Conservation (phyloP, 2,888 invertebrate genomes). For the Galerucella calmariensis region DNA sequence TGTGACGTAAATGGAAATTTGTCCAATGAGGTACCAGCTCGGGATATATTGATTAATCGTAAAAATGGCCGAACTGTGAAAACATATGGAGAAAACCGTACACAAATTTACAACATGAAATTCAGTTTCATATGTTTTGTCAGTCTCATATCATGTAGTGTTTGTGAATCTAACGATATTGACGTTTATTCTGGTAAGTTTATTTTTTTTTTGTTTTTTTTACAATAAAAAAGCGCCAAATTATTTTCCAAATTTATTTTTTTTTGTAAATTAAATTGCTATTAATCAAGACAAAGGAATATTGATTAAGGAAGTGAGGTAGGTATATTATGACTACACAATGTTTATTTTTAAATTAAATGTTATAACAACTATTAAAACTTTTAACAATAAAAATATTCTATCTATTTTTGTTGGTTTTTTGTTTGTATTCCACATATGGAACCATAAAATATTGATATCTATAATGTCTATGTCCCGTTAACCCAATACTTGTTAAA, state of each 20-base stretch:
- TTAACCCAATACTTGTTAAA: too few species aligned
- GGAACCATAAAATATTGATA: too few species aligned
- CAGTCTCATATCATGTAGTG: constrained; percentile 58
- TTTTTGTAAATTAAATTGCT: background rate
- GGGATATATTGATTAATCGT: constrained; percentile 60
- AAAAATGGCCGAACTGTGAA: constrained; percentile 61
- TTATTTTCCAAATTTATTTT: constrained; percentile 7
- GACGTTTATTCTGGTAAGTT: constrained; percentile 61
- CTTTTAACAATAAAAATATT: too few species aligned
- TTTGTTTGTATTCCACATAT: too few species aligned
- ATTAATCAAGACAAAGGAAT: background rate
- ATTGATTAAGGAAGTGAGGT: background rate
- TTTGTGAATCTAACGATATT: constrained; percentile 57
- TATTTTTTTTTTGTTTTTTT: constrained; percentile 6
- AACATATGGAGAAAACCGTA: constrained; percentile 62
- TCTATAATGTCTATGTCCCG: too few species aligned
- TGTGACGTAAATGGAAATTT: constrained; percentile 31
- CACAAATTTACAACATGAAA: constrained; percentile 59
- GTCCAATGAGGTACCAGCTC: constrained; percentile 58
- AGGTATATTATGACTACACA: background rate
- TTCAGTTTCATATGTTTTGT: constrained; percentile 57
- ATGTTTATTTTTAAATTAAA: background rate
- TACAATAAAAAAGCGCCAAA: constrained; percentile 2
- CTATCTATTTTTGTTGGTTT: too few species aligned
- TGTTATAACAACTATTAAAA: background rate